A percentile compares a stretch with the other conserved stretches of the same genome.
Conservation (phyloP, 2,888 invertebrate genomes). For the Thera obeliscata region DNA sequence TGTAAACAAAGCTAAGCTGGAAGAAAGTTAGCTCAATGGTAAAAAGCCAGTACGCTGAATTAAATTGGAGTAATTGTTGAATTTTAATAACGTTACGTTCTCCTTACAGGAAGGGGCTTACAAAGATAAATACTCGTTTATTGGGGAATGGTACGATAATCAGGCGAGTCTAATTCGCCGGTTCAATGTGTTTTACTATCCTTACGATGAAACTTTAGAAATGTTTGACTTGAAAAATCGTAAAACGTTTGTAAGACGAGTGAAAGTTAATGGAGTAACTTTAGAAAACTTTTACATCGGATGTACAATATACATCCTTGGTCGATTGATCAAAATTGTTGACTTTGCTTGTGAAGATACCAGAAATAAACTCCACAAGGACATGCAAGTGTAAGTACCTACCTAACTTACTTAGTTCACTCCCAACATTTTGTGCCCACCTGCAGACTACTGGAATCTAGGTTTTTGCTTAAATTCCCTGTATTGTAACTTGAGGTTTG, state of each 20-base stretch:
- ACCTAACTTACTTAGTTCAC: no score
- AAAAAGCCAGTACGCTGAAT: no score
- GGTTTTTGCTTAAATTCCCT: no score
- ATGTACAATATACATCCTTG: constrained; percentile 88
- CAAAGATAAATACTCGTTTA: constrained; percentile 85
- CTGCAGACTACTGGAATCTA: no score
- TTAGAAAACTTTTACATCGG: constrained; percentile 90
- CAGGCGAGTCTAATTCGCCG: constrained; percentile 89
- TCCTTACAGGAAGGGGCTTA: constrained; percentile 76
- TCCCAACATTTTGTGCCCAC: no score
- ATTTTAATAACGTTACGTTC: background rate
- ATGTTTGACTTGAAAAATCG: constrained; percentile 88
- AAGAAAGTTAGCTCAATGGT: background rate
- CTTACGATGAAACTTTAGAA: constrained; percentile 91
- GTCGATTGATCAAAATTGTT: constrained; percentile 88
- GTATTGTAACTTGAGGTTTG: no score
- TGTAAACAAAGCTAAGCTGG: no score
- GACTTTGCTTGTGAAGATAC: constrained; percentile 90
- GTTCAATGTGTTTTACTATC: constrained; percentile 91
- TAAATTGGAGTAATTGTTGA: no score
- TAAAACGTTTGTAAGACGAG: constrained; percentile 87
- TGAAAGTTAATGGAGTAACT: constrained; percentile 87
- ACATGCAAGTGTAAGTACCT: constrained; percentile 86
- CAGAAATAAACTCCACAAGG: constrained; percentile 84
- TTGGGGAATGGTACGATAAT: constrained; percentile 95